These are phyloP conservation scores for Circaetus cinerascens DNA, from an alignment of 2,113 vertebrate genomes.

Conservation along the genomic window DNA sequence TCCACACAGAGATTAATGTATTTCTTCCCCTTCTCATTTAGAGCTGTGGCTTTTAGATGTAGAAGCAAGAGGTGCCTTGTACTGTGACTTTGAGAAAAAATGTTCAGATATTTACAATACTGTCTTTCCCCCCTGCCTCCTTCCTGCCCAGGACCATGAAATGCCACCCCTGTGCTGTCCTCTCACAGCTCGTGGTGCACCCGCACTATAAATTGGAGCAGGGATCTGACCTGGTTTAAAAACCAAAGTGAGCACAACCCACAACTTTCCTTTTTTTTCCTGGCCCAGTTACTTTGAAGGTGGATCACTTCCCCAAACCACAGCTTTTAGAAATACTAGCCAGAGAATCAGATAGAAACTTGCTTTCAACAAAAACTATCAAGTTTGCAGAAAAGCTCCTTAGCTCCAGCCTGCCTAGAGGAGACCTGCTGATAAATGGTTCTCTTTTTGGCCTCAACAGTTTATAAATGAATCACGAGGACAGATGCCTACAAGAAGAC, in stretches of 20 bases:
- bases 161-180: background rate
- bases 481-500: constrained; percentile 33
- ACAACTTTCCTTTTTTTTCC: constrained; percentile 44
- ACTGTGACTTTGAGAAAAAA: background rate
- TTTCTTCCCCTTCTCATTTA: constrained; percentile 8
- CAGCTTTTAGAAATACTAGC: constrained; percentile 41
- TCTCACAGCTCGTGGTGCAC: background rate
- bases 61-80: background rate
- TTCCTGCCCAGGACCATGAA: background rate
- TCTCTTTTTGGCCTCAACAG: constrained; percentile 22
- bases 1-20: constrained; percentile 2
- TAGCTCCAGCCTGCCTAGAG: constrained; percentile 35
- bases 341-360: constrained; percentile 52
- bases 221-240: constrained; percentile 56
- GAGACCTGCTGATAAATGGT: constrained; percentile 42
- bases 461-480: constrained; percentile 45
- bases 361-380: constrained; percentile 39
- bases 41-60: background rate
- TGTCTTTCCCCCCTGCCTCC: background rate
- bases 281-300: constrained; percentile 57
- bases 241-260: constrained; percentile 21
- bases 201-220: background rate
- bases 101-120: background rate
- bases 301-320: constrained; percentile 48
- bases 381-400: constrained; percentile 57